Conservation (phyloP, 2,797 vertebrate genomes). For the Chelon labrosus region DNA sequence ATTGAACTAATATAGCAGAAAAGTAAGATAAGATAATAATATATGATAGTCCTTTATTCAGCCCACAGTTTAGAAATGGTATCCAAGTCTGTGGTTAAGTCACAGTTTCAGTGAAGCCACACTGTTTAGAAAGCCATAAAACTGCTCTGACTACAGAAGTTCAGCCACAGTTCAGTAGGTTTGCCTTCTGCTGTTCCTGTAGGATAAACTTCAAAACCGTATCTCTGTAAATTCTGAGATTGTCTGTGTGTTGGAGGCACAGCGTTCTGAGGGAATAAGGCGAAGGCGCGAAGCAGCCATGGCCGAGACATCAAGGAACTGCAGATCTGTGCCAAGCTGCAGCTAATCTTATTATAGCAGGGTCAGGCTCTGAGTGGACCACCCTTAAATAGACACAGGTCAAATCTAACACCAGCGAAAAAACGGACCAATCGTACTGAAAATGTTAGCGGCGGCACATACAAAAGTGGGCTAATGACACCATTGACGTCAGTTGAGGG, state of each 20-base stretch:
- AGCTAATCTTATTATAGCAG: constrained; percentile 68
- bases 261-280: neutral
- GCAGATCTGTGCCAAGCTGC: constrained; percentile 55
- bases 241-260: neutral
- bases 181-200: neutral
- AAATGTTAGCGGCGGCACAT: constrained; percentile 12
- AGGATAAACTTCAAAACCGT: neutral
- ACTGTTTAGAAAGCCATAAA: neutral
- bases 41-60: too few relatives aligned
- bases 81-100: neutral
- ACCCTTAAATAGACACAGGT: constrained; percentile 58
- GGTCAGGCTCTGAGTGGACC: constrained; percentile 49
- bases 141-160: neutral
- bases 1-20: too few relatives aligned
- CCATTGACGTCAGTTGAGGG: neutral
- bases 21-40: too few relatives aligned
- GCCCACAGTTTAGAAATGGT: neutral
- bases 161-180: neutral
- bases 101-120: neutral
- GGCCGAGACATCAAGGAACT: constrained; percentile 49
- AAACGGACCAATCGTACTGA: constrained; percentile 2
- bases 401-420: constrained; percentile 25
- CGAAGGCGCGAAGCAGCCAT: constrained; percentile 20
- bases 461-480: constrained; percentile 18
- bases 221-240: constrained; percentile 1